These are phyloP conservation scores for Coecobrya sp. DNA, from an alignment of 2,888 invertebrate genomes.

Conservation along the genomic window DNA sequence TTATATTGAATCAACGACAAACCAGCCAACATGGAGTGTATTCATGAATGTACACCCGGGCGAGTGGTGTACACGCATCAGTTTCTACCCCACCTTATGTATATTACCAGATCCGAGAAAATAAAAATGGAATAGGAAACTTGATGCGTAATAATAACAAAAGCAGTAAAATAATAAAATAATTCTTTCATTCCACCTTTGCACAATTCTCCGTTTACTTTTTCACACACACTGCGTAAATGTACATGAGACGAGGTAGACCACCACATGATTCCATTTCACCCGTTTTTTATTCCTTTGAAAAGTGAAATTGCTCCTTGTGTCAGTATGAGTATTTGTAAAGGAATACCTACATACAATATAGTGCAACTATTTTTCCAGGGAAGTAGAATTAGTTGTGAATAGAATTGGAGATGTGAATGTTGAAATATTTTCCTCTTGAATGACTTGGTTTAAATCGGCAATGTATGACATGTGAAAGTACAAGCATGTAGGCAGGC, in stretches of 20 bases:
- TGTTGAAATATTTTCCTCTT: slow-evolving; percentile 63
- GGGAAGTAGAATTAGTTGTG: slow-evolving; percentile 9
- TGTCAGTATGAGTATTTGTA: not conserved
- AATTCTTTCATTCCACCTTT: slow-evolving; percentile 58
- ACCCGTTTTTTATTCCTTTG: not conserved
- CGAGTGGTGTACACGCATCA: not conserved
- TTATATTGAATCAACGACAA: slow-evolving; percentile 44
- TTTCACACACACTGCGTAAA: not conserved
- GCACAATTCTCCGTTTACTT: not conserved
- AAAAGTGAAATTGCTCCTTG: slow-evolving; percentile 18
- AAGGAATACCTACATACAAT: not conserved
- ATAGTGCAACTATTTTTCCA: not conserved
- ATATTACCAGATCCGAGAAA: not conserved
- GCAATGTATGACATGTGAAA: slow-evolving; percentile 63
- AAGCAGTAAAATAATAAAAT: slow-evolving; percentile 55
- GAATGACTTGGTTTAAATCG: slow-evolving; percentile 39
- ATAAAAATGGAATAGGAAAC: slow-evolving; percentile 16
- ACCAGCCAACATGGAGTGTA: not conserved
- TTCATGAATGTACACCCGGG: not conserved
- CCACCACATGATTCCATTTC: slow-evolving; percentile 16
- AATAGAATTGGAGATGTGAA: slow-evolving; percentile 43
- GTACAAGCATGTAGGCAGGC: slow-evolving; percentile 10
- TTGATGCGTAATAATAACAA: slow-evolving; percentile 63
- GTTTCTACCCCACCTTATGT: not conserved
- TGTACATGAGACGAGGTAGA: not conserved